Evolutionary conservation across 2,113 vertebrate genomes (phyloP).

Genomic region (Illadopsis cleaveri): DNA sequence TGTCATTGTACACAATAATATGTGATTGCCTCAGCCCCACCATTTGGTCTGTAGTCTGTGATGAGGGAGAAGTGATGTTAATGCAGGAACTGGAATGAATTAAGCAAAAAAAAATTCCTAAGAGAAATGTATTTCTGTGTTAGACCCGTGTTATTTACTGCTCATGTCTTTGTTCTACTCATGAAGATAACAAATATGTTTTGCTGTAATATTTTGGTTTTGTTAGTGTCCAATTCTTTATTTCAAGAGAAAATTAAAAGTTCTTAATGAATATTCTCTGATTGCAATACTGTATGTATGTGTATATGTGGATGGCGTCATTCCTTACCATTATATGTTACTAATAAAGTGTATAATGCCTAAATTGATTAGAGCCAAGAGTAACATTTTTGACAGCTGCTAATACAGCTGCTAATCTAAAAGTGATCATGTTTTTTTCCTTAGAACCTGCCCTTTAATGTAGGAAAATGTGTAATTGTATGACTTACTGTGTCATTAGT

Average conservation of each 20-base stretch:
- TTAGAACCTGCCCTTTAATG: not conserved
- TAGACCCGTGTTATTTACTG: not conserved
- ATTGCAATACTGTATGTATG: not conserved
- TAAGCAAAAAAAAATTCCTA: not conserved
- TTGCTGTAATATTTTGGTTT: not conserved
- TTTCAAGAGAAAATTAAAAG: not conserved
- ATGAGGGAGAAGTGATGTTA: not conserved
- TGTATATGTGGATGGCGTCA: not conserved
- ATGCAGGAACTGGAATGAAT: not conserved
- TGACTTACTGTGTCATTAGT: not conserved
- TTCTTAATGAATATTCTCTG: not conserved
- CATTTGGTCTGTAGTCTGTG: not conserved
- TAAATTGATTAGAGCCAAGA: not conserved
- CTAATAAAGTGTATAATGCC: not conserved
- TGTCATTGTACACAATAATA: not conserved
- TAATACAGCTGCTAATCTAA: not conserved
- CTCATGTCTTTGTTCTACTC: not conserved
- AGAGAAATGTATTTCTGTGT: not conserved
- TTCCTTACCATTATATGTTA: not conserved
- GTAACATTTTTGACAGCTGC: not conserved
- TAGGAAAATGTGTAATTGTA: not conserved
- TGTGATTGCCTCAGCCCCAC: not conserved
- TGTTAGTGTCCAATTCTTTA: not conserved
- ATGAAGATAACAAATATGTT: not conserved
- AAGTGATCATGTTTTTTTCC: not conserved